Evolutionary conservation across 1,140 invertebrate species (phyloP), one percentile per base, ranked within the genome.

Genomic region (Atta texana): DNA sequence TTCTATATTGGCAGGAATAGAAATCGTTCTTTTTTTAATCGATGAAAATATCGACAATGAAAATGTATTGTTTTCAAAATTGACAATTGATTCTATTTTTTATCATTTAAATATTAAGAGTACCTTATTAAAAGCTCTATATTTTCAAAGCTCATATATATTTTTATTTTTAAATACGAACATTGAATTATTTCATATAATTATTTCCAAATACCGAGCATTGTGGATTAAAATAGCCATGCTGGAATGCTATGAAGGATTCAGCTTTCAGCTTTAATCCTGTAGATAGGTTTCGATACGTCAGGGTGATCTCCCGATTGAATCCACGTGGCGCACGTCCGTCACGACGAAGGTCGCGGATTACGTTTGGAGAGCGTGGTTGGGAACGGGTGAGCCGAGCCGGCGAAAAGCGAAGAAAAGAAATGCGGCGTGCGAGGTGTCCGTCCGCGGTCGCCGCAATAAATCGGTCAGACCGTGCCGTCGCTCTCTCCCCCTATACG

Each of bases 381-480:
- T 55, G 71, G 28, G 55, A 51, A 12, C 31, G 89, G 18, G 14
- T 16, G 55, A 21, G 75, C 49, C 8, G 86, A 34, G 49, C 12
- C 24, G 84, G 82, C 78, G 63, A 87, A 85, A 89, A 85, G 59
- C 55, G 75, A 90, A 80, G 87, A 90, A 91, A 89, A 90, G 63
- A 59, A 91, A 84, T 74, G 88, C 57, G 49, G 59, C 44, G 86
- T 69, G 53, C 39, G 49, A 84, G 57, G 68, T 61, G 69, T 53
- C 78, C 69, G 63, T 53, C 78, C 84, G 82, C 85, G 90, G 77
- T 80, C 87, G 80, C 51, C 86, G 89, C 89, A 89, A 91, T 91
- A 91, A 91, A 91, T 91, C 90, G 90, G 90, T 91, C 90, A 91
- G 87, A 74, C 57, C 75, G 39, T 74, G 51, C 84, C 69, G 59